Conservation (phyloP, 2,113 vertebrate species). For the Cnemophilus loriae region DNA sequence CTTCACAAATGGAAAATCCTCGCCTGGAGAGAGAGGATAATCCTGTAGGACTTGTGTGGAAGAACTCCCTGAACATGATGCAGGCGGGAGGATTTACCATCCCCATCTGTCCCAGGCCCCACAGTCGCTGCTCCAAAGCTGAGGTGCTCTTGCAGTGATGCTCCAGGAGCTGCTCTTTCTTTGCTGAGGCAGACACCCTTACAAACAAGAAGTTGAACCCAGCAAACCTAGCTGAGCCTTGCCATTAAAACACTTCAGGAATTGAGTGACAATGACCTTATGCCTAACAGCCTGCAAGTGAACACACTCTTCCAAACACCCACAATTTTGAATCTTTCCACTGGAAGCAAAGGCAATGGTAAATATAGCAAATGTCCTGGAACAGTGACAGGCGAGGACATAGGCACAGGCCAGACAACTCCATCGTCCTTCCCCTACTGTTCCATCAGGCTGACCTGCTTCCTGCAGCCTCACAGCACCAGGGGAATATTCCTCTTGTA, state of each 20-base stretch:
- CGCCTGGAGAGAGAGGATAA: fast-evolving
- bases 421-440: neutral
- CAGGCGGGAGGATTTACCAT: neutral
- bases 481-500: neutral
- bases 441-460: neutral
- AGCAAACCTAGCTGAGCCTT: neutral
- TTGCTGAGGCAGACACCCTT: neutral
- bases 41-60: neutral
- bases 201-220: neutral
- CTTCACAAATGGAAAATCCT: neutral
- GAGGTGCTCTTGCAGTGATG: neutral
- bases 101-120: neutral
- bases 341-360: neutral
- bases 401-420: neutral
- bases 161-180: neutral
- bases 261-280: neutral
- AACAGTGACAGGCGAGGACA: neutral
- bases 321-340: neutral
- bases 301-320: neutral
- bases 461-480: neutral
- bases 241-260: neutral
- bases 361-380: neutral
- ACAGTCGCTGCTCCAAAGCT: neutral
- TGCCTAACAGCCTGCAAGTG: neutral
- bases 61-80: neutral